Evolutionary conservation across 2,888 invertebrate genomes (phyloP), one percentile per base, ranked within the genome.

Genomic region (Oscheius onirici): DNA sequence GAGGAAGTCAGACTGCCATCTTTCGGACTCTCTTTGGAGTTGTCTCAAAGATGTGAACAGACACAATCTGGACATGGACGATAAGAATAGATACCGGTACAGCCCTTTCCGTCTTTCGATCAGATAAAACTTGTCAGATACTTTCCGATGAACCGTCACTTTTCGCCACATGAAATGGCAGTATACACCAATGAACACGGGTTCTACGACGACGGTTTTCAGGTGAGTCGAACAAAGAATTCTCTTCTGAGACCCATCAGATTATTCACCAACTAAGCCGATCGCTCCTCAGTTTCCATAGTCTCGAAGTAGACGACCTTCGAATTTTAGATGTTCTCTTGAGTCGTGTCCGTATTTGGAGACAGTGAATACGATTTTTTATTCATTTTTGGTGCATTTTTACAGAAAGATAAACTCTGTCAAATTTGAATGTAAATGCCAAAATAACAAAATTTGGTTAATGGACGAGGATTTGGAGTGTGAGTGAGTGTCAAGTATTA

Each of bases 71-170:
- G 54, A 66, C n/a, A 24, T 15, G 13, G 66, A 66, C 51, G 22
- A 52, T 2, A 3, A 20, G 8, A 17, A 34, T 17, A 49, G 51
- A 24, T 66, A 66, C 40, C 22, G 52, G 66, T 66, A 66, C n/a
- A n/a, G n/a, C n/a, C n/a, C n/a, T n/a, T n/a, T n/a, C n/a, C n/a
- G n/a, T 54, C 54, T 17, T 49, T 13, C 8, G 17, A 49, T 13
- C 6, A 10, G n/a, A 54, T 24, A 54, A 8, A 22, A 2, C 41
- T 15, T 44, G 8, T 46, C 46, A 69, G 69, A 49, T 69, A 46
- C 24, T 46, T 49, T n/a, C 41, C 57, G 17, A 11, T 69, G 6
- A 57, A 57, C 20, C 69, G 69, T 17, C 69, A 69, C 69, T 69
- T 69, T 46, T 43, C 34, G 0, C 8, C 20, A 13, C 15, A 24